phyloP scores from a whole-genome alignment of 2,888 invertebrate genomes.

The Parnassius glacialis region DNA sequence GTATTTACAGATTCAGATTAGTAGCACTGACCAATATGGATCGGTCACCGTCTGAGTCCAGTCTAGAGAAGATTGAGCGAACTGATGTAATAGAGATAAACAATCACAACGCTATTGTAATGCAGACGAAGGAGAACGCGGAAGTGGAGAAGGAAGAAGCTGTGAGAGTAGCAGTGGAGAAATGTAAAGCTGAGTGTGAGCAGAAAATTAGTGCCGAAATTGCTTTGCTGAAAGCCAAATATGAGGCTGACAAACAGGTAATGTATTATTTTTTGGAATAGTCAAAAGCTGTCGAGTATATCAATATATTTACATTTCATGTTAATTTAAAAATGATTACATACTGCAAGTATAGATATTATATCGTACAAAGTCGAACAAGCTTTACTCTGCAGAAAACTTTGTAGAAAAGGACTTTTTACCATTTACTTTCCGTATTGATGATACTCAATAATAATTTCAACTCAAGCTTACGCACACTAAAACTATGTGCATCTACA shows the following conservation, averaged over 20 bases:
- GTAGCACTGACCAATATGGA: conserved; percentile 88
- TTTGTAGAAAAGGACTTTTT: no score
- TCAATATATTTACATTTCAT: no score
- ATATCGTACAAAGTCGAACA: no score
- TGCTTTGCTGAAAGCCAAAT: conserved; percentile 60
- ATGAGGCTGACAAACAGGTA: conserved; percentile 79
- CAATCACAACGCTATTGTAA: conserved; percentile 84
- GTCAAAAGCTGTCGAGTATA: no score
- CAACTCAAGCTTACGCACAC: no score
- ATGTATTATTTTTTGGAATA: not conserved
- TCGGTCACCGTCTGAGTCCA: conserved; percentile 88
- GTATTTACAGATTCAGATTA: conserved; percentile 81
- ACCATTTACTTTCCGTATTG: no score
- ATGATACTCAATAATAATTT: no score
- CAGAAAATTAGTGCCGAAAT: conserved; percentile 66
- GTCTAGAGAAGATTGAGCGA: conserved; percentile 88
- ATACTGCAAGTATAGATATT: no score
- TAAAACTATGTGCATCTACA: no score
- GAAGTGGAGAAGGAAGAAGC: conserved; percentile 81
- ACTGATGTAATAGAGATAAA: conserved; percentile 83
- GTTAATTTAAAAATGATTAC: no score
- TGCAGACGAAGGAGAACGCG: conserved; percentile 85
- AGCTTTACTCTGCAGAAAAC: no score
- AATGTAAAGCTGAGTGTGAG: conserved; percentile 82
- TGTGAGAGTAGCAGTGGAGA: conserved; percentile 73